Evolutionary conservation across 2,888 invertebrate species (phyloP).

Genomic region (Lamellibrachia satsuma): DNA sequence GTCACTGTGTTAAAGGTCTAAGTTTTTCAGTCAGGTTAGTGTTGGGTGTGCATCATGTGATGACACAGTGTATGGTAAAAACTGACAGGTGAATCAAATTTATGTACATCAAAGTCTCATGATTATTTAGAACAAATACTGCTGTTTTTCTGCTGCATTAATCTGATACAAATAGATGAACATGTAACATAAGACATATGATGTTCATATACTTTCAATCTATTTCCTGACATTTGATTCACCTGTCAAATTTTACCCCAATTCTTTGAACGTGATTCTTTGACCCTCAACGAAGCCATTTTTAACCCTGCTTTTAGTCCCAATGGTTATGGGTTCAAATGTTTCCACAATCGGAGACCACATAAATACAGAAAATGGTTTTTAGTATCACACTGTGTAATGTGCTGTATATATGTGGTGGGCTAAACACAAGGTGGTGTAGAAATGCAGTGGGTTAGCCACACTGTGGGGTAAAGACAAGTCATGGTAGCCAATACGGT

Average conservation of each 20-base stretch:
- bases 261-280: neutral
- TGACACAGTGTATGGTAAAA: neutral
- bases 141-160: no score
- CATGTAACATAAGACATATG: no score
- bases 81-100: no score
- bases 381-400: neutral
- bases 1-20: neutral
- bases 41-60: neutral
- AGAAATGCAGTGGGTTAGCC: neutral
- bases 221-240: no score
- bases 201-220: no score
- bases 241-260: no score
- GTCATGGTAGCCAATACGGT: neutral
- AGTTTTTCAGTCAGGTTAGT: conserved; percentile 13
- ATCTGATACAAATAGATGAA: no score
- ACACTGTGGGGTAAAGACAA: neutral
- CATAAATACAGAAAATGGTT: no score
- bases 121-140: no score
- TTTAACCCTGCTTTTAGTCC: neutral
- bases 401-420: neutral
- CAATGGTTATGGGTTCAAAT: neutral
- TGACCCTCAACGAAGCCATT: neutral
- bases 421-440: no score
- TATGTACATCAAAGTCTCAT: no score
- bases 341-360: neutral